Evolutionary conservation across 2,888 invertebrate species (phyloP), one percentile per base, ranked within the genome.

Genomic region (Xiphydria camelus): DNA sequence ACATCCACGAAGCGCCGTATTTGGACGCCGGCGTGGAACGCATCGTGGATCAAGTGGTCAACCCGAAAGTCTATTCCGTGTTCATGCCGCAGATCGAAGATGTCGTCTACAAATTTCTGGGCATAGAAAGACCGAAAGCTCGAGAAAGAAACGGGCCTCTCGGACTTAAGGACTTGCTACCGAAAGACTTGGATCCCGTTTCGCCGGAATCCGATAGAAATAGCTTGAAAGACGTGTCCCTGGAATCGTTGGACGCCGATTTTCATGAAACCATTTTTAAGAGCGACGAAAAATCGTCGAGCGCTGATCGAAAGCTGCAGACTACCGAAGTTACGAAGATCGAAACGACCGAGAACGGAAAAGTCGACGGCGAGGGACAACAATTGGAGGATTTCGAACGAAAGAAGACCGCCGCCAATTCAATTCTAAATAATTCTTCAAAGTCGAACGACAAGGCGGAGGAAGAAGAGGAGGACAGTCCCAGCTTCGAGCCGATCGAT

Each of bases 21-120:
- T 78, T 96, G 55, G 91, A 93, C 64, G 88, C 87, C 57, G 96
- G 96, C 5, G 91, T 96, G 2, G 94, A 95, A 73, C 84, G 94
- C 55, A 94, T 97, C 52, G 94, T 96, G 0, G 94, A 95, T 70
- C 96, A 97, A 80, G 94, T 95, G 0, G 93, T 96, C 0, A 93
- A 94, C 75, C 93, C 94, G 0, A 95, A 95, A 79, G 89, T 95
- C 4, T 85, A 87, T 52, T 84, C 89, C 2, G 85, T 91, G 7
- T 93, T 95, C 71, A 87, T 91, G 68, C 91, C 94, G 1, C 88
- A 91, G 80, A 90, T 96, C 5, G 93, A 94, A 75, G 91, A 93
- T 62, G 85, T 93, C 10, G 89, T 94, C 0, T 94, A 93, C 68
- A 89, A 88, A 71, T 89, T 86, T 73, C 77, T 95, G 32, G 93